Base-by-base conservation (phyloP, 2,888 invertebrate species). In the Uloborus plumipes region DNA sequence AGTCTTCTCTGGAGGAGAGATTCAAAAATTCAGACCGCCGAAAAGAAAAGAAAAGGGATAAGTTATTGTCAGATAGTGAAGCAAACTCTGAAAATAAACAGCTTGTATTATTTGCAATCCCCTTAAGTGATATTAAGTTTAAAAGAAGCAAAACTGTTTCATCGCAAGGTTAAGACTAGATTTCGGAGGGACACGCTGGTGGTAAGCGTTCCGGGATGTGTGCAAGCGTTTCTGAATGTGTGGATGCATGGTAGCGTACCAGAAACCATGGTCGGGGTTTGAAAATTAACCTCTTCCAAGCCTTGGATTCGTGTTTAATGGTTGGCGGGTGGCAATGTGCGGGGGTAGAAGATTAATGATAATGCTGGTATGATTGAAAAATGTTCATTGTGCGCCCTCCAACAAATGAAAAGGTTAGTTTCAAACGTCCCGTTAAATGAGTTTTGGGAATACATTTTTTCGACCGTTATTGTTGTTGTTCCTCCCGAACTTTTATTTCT, bases 401-500 rank as follows among this genome's bases (percentile, higher is more conserved):
- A 71, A 78, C 77, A 78, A 78, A 78, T 78, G 77, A 78, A 78
- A 78, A 78, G 77, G 62, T 78, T 78, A 78, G 77, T 78, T 71
- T 78, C 70, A 78, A 71, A 71, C 77, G 49, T 58, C 49, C 70
- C 70, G 77, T 71, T 78, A 78, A 71, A 78, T 71, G 70, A 78
- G 70, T 78, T 70, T 78, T 53, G 69, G 69, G 69, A 69, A 76
- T 76, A 76, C 53, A 61, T 75, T 67, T 66, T 66, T 74, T 62
- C 20, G 20, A 39, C 53, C 75, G 49, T 75, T 66, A 65, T 61
- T 69, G 39, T 69, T 69, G 69, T 69, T 67, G 31, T 76, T 76
- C 50, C 67, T 39, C 62, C 58, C 31, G 22, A 66, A 69, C 53
- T 69, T 67, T 76, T 69, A 55, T 62, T 76, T 76, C 53, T 70